phyloP scores from a whole-genome alignment of 2,888 invertebrate species.

The Diadegma fenestrale region DNA sequence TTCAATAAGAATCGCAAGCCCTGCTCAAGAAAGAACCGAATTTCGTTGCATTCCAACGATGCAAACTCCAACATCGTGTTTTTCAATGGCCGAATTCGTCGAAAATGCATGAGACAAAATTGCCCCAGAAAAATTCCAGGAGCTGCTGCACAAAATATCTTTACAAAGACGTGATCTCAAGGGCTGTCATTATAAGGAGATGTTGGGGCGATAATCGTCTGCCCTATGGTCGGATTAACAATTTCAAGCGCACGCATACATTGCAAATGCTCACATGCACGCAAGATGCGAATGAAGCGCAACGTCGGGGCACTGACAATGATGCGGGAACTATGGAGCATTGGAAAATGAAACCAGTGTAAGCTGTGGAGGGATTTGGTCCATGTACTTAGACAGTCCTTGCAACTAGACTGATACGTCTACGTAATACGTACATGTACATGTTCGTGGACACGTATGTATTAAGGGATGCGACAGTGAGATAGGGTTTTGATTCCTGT shows the following conservation, averaged over 20 bases:
- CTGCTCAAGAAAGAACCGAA: too few species aligned
- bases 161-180: background rate
- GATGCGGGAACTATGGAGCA: conserved; percentile 44
- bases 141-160: background rate
- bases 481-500: conserved; percentile 71
- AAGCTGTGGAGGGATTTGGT: conserved; percentile 36
- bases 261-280: conserved; percentile 13
- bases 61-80: too few species aligned
- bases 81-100: too few species aligned
- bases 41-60: too few species aligned
- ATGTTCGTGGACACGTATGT: background rate
- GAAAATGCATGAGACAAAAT: too few species aligned
- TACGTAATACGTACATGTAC: background rate
- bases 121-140: too few species aligned
- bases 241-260: conserved; percentile 28
- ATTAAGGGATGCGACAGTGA: conserved; percentile 30
- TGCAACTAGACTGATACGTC: conserved; percentile 1
- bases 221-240: conserved; percentile 32
- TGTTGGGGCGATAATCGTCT: conserved; percentile 17
- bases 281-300: conserved; percentile 5
- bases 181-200: conserved; percentile 1
- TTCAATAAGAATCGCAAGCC: too few species aligned
- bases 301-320: conserved; percentile 37
- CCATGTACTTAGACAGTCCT: conserved; percentile 10
- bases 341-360: conserved; percentile 16